phyloP scores from a whole-genome alignment of 2,797 vertebrate genomes.

The Paramormyrops hopkinsi region DNA sequence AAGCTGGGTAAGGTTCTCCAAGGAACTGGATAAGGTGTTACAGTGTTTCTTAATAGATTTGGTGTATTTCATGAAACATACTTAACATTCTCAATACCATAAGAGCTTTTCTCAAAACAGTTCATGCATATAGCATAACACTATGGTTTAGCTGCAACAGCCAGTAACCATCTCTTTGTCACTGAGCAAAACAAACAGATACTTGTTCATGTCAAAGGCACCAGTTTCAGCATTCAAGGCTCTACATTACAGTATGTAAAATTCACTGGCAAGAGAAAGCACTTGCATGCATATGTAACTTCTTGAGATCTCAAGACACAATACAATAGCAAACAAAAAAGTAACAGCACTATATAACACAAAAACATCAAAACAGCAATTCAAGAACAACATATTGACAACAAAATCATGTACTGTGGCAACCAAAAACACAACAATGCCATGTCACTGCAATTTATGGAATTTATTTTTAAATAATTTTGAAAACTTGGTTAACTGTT shows the following conservation, averaged over 20 bases:
- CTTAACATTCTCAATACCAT: not conserved
- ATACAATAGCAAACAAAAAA: not conserved
- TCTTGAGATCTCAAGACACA: not conserved
- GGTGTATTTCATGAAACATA: not conserved
- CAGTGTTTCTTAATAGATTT: not conserved
- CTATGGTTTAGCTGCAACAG: not conserved
- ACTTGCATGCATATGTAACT: not conserved
- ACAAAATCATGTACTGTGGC: not conserved
- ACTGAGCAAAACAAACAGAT: not conserved
- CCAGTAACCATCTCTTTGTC: not conserved
- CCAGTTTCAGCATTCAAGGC: not conserved
- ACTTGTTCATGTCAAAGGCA: not conserved
- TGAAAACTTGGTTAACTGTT: not conserved
- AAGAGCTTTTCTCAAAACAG: not conserved
- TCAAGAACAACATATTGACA: not conserved
- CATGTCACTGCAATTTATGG: not conserved
- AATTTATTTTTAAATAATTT: not conserved
- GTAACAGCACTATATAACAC: not conserved
- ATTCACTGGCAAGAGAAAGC: not conserved
- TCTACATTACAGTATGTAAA: not conserved
- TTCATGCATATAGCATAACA: not conserved
- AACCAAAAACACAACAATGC: not conserved
- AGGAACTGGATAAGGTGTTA: not conserved
- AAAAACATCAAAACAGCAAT: not conserved
- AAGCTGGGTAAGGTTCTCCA: not conserved